Evolutionary conservation across 2,888 invertebrate genomes (phyloP), one percentile per base, ranked within the genome.

Genomic region (Xanthorhoe designata): DNA sequence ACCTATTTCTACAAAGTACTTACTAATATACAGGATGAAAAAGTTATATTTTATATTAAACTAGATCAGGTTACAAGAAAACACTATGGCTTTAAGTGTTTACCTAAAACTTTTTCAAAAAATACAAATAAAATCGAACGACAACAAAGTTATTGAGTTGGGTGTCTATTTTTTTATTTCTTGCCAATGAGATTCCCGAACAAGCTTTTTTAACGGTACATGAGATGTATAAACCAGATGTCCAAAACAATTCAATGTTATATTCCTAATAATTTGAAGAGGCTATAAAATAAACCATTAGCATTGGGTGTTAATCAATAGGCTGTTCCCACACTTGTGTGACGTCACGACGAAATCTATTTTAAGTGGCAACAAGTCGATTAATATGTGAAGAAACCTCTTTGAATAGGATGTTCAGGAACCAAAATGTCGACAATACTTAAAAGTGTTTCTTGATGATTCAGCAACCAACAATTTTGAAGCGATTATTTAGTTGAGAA

Each of bases 311-410:
- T 81, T 86, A 86, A 86, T 87, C 79, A 82, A 77, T 78, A 77
- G 72, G 72, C 77, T 70, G 80, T 88, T 88, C 88, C 86, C 88
- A 89, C 86, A 86, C 80, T 82, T 79, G 72, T 73, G 68, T 84
- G 80, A 83, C 80, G 79, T 78, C 79, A 74, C 68, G 67, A 68
- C 71, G 69, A 59, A 70, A 56, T 69, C 52, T 66, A 66, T 71
- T 76, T 78, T 75, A 76, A 77, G 78, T 79, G 73, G 68, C 18
- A 38, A 35, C 64, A 58, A 60, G 53, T 56, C 54, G 57, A 73
- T 71, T 62, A 71, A 73, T 63, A 61, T 72, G 69, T 75, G 62
- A 42, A 47, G 59, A 64, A 61, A 62, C 42, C 50, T 61, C 69
- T 53, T 17, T 49, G 45, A 62, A 58, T 58, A 65, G 62, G 59